Base-by-base conservation (phyloP, 2,113 vertebrate genomes). In the Dendropsophus ebraccatus region DNA sequence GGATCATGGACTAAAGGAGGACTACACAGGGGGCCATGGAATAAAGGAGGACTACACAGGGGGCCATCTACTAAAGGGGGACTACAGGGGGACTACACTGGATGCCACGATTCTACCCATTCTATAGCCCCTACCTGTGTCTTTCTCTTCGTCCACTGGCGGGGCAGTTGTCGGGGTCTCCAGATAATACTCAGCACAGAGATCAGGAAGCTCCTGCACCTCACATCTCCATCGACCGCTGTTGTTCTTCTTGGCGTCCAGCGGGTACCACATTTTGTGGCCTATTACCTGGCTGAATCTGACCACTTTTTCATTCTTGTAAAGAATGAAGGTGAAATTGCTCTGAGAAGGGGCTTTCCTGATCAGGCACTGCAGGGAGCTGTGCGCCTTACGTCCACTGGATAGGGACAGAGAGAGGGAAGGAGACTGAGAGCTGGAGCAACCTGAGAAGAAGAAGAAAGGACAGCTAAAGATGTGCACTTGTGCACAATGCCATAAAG, bases 131-230 rank as follows among this genome's bases (percentile, higher is more conserved):
- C 50, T 4, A 19, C 50, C 14, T 28, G 56, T 16, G 37, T 37
- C 37, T 30, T 17, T 35, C 52, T 35, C 47, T 37, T 47, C 28
- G 3, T 13, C 32, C 23, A n/a, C 45, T 72, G 62, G 9, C 2
- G 65, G n/a, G 23, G 12, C 11, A 19, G 75, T 12, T 35, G 62
- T 79, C 30, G 60, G 25, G 16, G 76, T 65, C n/a, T 62, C 65
- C 65, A 86, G 35, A 25, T 86, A 45, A 80, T 86, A 86, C 37
- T 80, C 62, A 0, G 65, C 76, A 10, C 62, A 72, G 25, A 86
- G 50, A 9, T 41, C 35, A 2, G 35, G 47, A 47, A 72, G 47
- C 28, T 60, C 49, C 10, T 60, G 50, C 35, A 86, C 75, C 1
- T 47, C 49, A 60, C 84, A 86, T 23, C 32, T 58, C 84, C 84